Base-by-base conservation (phyloP, 2,113 vertebrate species). In the Bos javanicus region DNA sequence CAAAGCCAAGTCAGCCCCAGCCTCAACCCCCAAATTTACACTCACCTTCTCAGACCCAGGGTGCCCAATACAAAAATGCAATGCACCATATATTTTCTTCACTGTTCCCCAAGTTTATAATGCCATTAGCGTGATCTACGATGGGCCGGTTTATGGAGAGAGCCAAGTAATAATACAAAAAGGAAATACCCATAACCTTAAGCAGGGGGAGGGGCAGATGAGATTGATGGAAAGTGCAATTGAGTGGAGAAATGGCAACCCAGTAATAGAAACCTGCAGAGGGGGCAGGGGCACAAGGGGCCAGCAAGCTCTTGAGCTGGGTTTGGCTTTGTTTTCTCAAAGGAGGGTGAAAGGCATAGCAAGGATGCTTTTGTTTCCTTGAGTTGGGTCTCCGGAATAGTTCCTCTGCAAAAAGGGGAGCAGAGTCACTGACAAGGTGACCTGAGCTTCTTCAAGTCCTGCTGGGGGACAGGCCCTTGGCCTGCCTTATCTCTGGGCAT, bases 81-180 rank as follows among this genome's bases (percentile, higher is more conserved):
- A 98, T 92, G 97, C 97, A 4, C 91, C 98, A 97, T 99, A 98
- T 99, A 99, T 99, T 99, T 99, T 98, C 99, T 98, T 54, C 98
- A 98, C 95, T 97, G 96, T 97, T 98, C 96, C 97, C 95, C 94
- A 98, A 98, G 98, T 99, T 99, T 99, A 99, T 98, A 98, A 82
- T 97, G 96, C 97, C 97, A 98, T 99, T 99, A 99, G 98, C n/a
- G 83, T 99, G 99, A 99, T 99, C 98, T 99, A 99, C 95, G 98
- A 97, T 2, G 91, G 98, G 97, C 95, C 97, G 98, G 98, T 99
- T 99, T 99, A 99, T 98, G 98, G 98, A 96, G 98, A 98, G 59
- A 94, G 98, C 87, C 96, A 98, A 98, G 98, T 98, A 98, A 98
- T 99, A 98, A 99, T 98, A 99, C 93, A 96, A 60, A 97, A 98